phyloP scores from a whole-genome alignment of 2,888 invertebrate species.

The Drosophila nigritarsus region DNA sequence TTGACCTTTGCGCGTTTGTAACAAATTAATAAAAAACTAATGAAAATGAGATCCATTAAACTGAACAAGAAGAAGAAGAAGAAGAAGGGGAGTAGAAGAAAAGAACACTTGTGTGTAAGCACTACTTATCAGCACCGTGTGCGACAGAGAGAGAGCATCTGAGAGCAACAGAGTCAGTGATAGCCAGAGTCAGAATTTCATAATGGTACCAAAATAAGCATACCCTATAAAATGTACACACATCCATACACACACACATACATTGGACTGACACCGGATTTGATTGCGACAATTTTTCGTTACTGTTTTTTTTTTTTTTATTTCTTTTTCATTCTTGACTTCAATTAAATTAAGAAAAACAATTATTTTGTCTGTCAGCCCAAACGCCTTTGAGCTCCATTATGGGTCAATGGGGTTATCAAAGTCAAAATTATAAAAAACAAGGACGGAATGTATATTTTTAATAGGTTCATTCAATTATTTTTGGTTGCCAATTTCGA shows the following conservation, averaged over 20 bases:
- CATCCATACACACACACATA: slow-evolving; percentile 1
- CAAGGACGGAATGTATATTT: slow-evolving; percentile 1
- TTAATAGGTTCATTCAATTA: slow-evolving; percentile 3
- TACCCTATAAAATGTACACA: slow-evolving; percentile 5
- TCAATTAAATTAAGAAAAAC: slow-evolving; percentile 41
- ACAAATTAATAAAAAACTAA: slow-evolving; percentile 60
- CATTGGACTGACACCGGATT: slow-evolving; percentile 60
- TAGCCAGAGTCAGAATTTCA: not conserved
- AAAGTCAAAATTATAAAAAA: not conserved
- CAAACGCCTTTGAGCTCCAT: slow-evolving; percentile 11
- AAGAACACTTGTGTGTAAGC: slow-evolving; percentile 26
- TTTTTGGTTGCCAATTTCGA: slow-evolving; percentile 42
- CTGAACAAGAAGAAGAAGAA: slow-evolving; percentile 12
- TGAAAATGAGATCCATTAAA: slow-evolving; percentile 42
- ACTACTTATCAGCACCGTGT: slow-evolving; percentile 30
- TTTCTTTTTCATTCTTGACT: slow-evolving; percentile 1
- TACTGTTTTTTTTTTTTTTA: not conserved
- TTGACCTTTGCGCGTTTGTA: slow-evolving; percentile 53
- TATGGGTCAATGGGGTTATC: slow-evolving; percentile 47
- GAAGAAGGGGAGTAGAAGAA: not conserved
- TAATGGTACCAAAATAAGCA: not conserved
- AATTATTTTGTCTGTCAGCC: slow-evolving; percentile 49
- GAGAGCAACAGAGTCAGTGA: not conserved
- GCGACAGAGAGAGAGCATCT: slow-evolving; percentile 1
- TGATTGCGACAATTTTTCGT: slow-evolving; percentile 42